Base-by-base conservation (phyloP, 1,140 invertebrate species). In the Scylla paramamosain region DNA sequence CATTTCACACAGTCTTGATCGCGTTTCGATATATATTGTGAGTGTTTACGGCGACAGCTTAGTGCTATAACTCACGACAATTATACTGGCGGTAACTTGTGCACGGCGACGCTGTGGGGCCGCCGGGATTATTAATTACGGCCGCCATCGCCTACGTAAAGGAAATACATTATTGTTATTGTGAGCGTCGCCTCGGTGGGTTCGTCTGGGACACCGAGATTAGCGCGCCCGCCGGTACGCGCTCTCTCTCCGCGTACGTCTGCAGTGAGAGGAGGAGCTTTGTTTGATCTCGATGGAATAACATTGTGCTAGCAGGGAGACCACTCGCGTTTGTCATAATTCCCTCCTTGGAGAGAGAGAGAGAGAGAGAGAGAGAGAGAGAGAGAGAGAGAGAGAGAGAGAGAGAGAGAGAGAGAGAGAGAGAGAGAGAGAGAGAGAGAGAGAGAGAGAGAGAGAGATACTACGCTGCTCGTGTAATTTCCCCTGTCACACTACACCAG, bases 81-180 rank as follows among this genome's bases (percentile, higher is more conserved):
- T 77, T 77, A 77, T 77, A 77, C 67, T 77, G 67, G 67, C 67
- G 67, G 67, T 77, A 77, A 77, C 67, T 77, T n/a, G 67, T n/a
- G 20, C 67, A 1, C 67, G 67, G 67, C 10, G 67, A 77, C 20
- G 25, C n/a, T 77, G 67, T 25, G 67, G 67, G 67, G 67, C 20
- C 12, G 67, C n/a, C 25, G 25, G 67, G 20, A 77, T 77, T 77
- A 77, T 77, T 77, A 77, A 77, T 77, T 77, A n/a, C 67, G 20
- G 20, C 67, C 67, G 67, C 20, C 67, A n/a, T 77, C 25, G 67
- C 20, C 7, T 7, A 7, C 67, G 67, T 77, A 77, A 77, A 77
- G 67, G 67, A 77, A 77, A 77, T 77, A n/a, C 67, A n/a, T 25
- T 77, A 77, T 77, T 77, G 67, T 77, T 77, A 77, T 77, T 77